Evolutionary conservation across 2,797 vertebrate genomes (phyloP), one percentile per base, ranked within the genome.

Genomic region (Rallus crepitans): DNA sequence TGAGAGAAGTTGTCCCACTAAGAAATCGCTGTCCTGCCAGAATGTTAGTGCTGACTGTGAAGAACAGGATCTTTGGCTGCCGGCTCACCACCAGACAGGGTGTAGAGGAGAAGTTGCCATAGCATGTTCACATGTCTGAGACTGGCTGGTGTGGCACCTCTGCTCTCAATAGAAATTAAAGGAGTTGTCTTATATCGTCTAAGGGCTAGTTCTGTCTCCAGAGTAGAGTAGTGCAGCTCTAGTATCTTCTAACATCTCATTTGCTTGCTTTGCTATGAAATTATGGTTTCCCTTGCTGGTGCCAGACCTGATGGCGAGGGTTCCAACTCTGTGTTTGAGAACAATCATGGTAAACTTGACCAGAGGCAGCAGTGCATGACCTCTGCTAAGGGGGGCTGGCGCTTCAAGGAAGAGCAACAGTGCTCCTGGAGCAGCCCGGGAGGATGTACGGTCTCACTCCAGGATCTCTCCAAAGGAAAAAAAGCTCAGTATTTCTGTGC

Each of bases 381-480:
- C 16, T 73, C 15, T 60, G 52, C 30, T 69, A 1, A 2, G 5
- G 14, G 11, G 7, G n/a, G 23, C n/a, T 84, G 52, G 13, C 7
- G 19, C 30, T 31, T 7, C 27, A 79, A 53, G n/a, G 21, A 90
- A 53, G 27, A 65, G 39, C 17, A 33, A 4, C 3, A 33, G 15
- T 33, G 57, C 16, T 78, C 14, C 56, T 61, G 75, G 25, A 73
- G 68, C 56, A 69, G 28, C 33, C 35, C 42, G 20, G 63, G 35
- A 42, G 18, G n/a, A 33, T 33, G 5, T 5, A 24, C 0, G 0
- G 37, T 64, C 80, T 78, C 52, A 7, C 5, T 39, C 9, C 53
- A 60, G 27, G 28, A 39, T 24, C 20, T 11, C 1, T 18, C 15
- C 42, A 50, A 75, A 56, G 33, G 42, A 37, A 60, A 84, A 8